phyloP scores from a whole-genome alignment of 2,797 vertebrate species.

The Anisognathus igniventris region DNA sequence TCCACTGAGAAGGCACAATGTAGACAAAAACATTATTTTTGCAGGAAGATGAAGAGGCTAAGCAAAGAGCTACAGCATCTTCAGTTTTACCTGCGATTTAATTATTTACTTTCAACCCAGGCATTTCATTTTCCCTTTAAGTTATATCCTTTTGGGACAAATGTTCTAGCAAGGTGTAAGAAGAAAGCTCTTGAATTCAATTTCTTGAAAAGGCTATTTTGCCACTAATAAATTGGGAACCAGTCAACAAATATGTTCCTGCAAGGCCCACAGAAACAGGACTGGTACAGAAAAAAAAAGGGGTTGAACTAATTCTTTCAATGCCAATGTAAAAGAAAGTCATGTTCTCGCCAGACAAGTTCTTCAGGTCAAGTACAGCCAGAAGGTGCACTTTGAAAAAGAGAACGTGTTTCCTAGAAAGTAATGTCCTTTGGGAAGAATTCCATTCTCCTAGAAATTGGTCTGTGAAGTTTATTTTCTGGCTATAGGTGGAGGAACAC shows the following conservation, averaged over 20 bases:
- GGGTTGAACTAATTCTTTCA: neutral
- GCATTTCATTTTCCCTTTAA: neutral
- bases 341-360: neutral
- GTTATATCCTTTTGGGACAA: neutral
- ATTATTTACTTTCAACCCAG: neutral
- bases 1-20: neutral
- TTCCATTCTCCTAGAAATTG: neutral
- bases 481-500: neutral
- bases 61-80: neutral
- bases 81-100: neutral
- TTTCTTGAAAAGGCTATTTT: neutral
- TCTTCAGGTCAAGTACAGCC: neutral
- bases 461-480: slow-evolving; percentile 10
- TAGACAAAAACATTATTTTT: neutral
- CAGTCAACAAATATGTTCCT: neutral
- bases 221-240: neutral
- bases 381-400: neutral
- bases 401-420: neutral
- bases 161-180: neutral
- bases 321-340: neutral
- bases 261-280: neutral
- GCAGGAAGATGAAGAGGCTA: neutral
- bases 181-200: neutral
- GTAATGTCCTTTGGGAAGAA: neutral
- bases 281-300: neutral